phyloP scores from a whole-genome alignment of 2,888 invertebrate species.

The Branchipolynoe longqiensis region DNA sequence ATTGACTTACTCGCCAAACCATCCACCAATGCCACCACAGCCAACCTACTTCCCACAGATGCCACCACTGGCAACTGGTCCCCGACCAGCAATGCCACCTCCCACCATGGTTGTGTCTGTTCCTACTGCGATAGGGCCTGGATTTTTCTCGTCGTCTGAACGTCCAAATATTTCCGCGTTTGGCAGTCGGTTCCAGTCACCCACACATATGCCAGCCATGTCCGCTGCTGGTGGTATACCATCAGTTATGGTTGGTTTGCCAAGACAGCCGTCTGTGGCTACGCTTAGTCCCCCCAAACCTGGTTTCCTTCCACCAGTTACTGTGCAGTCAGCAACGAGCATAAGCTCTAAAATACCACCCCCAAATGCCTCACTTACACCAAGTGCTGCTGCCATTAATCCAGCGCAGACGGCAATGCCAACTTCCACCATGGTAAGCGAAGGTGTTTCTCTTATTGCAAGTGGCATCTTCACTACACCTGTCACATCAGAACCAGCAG shows the following conservation, averaged over 20 bases:
- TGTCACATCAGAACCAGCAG: not conserved
- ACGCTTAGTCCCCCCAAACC: constrained; percentile 61
- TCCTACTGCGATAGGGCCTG: constrained; percentile 70
- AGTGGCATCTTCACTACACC: not conserved
- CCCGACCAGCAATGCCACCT: constrained; percentile 72
- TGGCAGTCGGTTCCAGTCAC: constrained; percentile 35
- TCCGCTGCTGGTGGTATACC: constrained; percentile 21
- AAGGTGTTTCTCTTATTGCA: not conserved
- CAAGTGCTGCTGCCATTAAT: constrained; percentile 35
- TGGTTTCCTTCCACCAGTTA: constrained; percentile 42
- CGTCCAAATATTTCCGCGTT: not conserved
- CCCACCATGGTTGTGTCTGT: constrained; percentile 72
- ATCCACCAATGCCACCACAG: not conserved
- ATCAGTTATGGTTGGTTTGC: constrained; percentile 53
- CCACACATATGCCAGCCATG: not conserved
- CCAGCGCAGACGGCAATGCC: not conserved
- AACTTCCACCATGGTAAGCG: not conserved
- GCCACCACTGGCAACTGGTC: constrained; percentile 65
- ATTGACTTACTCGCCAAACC: constrained; percentile 70
- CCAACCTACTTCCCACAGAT: constrained; percentile 51
- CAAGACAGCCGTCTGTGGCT: constrained; percentile 28
- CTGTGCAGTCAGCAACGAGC: not conserved
- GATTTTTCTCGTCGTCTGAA: constrained; percentile 71
- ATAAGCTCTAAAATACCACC: not conserved
- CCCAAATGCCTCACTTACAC: constrained; percentile 67